Evolutionary conservation across 1,140 invertebrate genomes (phyloP).

Genomic region (Papilio dardanus): DNA sequence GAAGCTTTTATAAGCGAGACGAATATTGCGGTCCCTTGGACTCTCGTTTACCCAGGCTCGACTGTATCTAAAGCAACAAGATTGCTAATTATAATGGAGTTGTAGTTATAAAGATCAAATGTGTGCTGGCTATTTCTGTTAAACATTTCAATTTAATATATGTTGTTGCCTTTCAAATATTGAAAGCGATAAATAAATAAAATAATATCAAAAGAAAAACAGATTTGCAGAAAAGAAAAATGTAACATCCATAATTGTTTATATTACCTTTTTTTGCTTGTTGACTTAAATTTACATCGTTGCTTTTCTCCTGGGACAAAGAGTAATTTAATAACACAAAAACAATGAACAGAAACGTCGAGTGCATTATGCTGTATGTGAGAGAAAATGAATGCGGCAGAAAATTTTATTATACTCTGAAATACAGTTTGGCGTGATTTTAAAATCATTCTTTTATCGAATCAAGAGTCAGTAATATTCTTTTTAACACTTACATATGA

Average conservation of each 20-base stretch:
- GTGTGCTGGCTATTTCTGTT: too few relatives aligned
- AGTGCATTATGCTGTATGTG: conserved; percentile 10
- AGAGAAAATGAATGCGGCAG: conserved; percentile 3
- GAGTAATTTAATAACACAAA: conserved; percentile 33
- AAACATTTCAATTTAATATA: too few relatives aligned
- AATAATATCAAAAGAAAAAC: not conserved
- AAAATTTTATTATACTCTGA: conserved; percentile 15
- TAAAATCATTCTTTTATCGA: not conserved
- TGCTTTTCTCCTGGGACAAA: conserved; percentile 9
- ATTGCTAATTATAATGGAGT: too few relatives aligned
- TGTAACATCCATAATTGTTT: conserved; percentile 10
- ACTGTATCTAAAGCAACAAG: too few relatives aligned
- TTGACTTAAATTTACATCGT: conserved; percentile 31
- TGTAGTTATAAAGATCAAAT: too few relatives aligned
- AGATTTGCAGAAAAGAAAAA: conserved; percentile 41
- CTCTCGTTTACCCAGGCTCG: too few relatives aligned
- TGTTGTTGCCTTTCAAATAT: too few relatives aligned
- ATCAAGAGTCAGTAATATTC: not conserved
- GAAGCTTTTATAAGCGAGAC: too few relatives aligned
- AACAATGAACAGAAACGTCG: conserved; percentile 23
- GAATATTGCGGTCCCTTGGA: too few relatives aligned
- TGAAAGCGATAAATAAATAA: too few relatives aligned
- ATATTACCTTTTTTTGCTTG: conserved; percentile 7
- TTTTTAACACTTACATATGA: not conserved
- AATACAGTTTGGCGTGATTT: conserved; percentile 4